Conservation (phyloP, 2,888 invertebrate species). For the Tethea ocularis region DNA sequence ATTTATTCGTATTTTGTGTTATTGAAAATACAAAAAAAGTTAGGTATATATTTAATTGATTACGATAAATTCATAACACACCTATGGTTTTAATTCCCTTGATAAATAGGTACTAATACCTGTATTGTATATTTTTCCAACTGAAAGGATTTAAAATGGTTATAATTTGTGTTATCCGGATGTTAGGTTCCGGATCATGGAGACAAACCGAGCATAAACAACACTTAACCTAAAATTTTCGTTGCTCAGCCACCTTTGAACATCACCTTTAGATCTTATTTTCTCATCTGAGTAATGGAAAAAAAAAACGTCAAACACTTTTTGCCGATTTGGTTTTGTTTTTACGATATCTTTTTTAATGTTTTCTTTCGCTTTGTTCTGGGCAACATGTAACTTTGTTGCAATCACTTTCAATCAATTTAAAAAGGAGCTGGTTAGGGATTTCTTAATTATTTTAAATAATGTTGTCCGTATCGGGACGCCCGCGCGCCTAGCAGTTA, state of each 20-base stretch:
- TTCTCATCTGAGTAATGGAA: not conserved
- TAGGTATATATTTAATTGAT: not conserved
- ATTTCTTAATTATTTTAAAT: too few relatives aligned
- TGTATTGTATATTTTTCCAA: not conserved
- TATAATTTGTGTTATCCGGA: not conserved
- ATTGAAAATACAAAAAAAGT: not conserved
- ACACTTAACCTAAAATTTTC: not conserved
- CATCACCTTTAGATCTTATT: conserved; percentile 13
- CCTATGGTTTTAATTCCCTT: conserved; percentile 16
- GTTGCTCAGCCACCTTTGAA: conserved; percentile 14
- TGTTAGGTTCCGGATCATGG: conserved; percentile 5
- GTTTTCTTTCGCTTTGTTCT: too few relatives aligned
- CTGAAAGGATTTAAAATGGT: not conserved
- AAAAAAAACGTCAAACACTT: too few relatives aligned
- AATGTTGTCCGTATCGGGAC: too few relatives aligned
- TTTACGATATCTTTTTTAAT: too few relatives aligned
- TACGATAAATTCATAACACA: not conserved
- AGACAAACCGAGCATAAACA: conserved; percentile 11
- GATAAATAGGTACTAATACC: not conserved
- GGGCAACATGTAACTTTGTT: too few relatives aligned
- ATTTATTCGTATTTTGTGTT: too few relatives aligned
- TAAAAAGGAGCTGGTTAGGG: too few relatives aligned
- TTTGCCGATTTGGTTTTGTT: too few relatives aligned
- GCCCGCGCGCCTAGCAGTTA: too few relatives aligned
- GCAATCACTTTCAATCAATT: too few relatives aligned